Conservation (phyloP, 2,888 invertebrate species). For the Trissolcus japonicus region DNA sequence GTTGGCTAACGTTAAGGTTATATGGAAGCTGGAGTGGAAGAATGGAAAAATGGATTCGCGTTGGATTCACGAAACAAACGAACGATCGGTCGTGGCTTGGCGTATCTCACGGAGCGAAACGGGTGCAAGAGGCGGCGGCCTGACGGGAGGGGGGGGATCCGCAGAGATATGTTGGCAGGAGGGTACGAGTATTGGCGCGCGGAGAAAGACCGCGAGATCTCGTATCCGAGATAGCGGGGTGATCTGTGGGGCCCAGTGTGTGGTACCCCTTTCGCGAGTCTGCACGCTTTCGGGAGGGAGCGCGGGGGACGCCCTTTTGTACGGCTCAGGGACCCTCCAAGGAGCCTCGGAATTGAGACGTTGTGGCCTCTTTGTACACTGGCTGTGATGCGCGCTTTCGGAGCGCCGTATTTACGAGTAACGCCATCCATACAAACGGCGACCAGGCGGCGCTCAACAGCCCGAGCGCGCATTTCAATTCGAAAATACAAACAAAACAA, state of each 20-base stretch:
- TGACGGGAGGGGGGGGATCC: background rate
- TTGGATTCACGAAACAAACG: constrained; percentile 54
- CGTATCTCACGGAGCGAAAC: constrained; percentile 43
- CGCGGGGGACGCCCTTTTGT: constrained; percentile 59
- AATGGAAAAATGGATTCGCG: constrained; percentile 54
- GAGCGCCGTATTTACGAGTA: constrained; percentile 75
- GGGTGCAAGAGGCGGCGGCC: constrained; percentile 46
- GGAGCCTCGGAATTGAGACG: constrained; percentile 74
- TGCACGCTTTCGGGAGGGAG: constrained; percentile 61
- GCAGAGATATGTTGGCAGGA: constrained; percentile 32
- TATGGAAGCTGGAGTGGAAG: constrained; percentile 40
- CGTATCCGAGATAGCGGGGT: constrained; percentile 73
- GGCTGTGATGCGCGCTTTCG: constrained; percentile 71
- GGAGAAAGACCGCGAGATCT: constrained; percentile 71
- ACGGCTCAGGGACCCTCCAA: constrained; percentile 71
- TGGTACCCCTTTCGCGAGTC: constrained; percentile 68
- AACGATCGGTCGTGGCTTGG: constrained; percentile 45
- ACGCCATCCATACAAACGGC: constrained; percentile 71
- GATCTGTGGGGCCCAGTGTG: constrained; percentile 77
- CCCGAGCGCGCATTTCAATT: constrained; percentile 69
- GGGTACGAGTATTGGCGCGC: constrained; percentile 53
- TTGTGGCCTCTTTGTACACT: constrained; percentile 74
- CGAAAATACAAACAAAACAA: constrained; percentile 63
- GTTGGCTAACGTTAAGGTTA: constrained; percentile 1
- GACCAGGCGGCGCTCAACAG: constrained; percentile 58